A percentile compares a stretch with the other conserved stretches of the same genome.
Evolutionary conservation across 2,888 invertebrate genomes (phyloP).

Genomic region (Parasteatoda lunata): DNA sequence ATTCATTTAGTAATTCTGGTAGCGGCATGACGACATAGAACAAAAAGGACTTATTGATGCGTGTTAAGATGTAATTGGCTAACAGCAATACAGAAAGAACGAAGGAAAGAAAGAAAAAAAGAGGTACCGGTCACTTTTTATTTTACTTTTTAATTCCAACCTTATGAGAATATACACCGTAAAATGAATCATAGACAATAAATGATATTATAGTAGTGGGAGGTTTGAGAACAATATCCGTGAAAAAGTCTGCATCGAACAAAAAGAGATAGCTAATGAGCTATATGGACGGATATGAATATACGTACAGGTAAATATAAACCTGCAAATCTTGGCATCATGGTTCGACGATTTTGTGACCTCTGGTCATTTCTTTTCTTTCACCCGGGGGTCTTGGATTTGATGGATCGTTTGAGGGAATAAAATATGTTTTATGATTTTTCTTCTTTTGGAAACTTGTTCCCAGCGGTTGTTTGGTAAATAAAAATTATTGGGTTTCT

Average conservation of each 20-base stretch:
- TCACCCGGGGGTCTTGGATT: too few relatives aligned
- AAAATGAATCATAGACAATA: conserved; percentile 51
- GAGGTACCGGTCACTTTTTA: conserved; percentile 7
- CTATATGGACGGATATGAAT: conserved; percentile 1
- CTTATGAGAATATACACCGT: conserved; percentile 20
- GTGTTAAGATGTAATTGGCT: conserved; percentile 5
- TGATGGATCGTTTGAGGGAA: too few relatives aligned
- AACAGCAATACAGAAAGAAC: not conserved
- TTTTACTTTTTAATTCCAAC: conserved; percentile 31
- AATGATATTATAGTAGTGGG: conserved; percentile 35
- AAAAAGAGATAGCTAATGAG: conserved; percentile 51
- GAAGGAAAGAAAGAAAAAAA: conserved; percentile 18
- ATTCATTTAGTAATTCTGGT: not conserved
- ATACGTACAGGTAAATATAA: not conserved
- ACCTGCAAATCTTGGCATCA: conserved; percentile 1
- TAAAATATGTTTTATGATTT: too few relatives aligned
- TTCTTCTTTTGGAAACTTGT: too few relatives aligned
- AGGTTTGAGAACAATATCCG: conserved; percentile 42
- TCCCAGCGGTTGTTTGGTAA: too few relatives aligned
- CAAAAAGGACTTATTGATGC: conserved; percentile 2
- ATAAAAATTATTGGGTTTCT: too few relatives aligned
- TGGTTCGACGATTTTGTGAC: not conserved
- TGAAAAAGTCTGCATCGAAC: conserved; percentile 40
- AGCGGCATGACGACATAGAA: conserved; percentile 1
- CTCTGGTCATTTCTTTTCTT: not conserved